Conservation (phyloP, 2,888 invertebrate genomes). For the Rhopalosiphum nymphaeae region DNA sequence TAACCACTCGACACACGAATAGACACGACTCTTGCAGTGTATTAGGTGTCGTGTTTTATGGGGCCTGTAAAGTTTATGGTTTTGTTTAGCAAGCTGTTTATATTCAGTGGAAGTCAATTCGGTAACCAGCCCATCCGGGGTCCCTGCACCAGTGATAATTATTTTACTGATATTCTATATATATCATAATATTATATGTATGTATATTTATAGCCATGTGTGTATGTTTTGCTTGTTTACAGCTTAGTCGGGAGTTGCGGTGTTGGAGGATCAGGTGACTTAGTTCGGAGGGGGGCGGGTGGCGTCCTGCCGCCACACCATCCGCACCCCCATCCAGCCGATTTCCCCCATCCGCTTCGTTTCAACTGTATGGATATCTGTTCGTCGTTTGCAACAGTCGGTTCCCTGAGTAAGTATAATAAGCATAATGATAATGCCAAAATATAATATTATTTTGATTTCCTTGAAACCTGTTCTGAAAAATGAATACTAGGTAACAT, state of each 20-base stretch:
- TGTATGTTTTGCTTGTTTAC: constrained; percentile 66
- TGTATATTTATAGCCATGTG: constrained; percentile 23
- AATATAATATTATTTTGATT: background rate
- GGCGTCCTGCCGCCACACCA: constrained; percentile 73
- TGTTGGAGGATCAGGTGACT: constrained; percentile 66
- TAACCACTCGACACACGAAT: background rate
- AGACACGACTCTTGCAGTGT: background rate
- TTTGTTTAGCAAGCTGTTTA: constrained; percentile 21
- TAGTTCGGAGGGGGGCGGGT: constrained; percentile 69
- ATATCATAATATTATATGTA: background rate
- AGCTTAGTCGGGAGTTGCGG: constrained; percentile 68
- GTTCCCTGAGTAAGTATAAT: constrained; percentile 57
- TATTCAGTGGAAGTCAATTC: background rate
- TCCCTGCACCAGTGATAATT: background rate
- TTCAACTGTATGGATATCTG: constrained; percentile 70
- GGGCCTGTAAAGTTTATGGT: background rate
- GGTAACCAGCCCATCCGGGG: background rate
- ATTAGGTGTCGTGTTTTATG: constrained; percentile 10
- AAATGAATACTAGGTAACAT: background rate
- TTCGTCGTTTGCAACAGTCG: constrained; percentile 61
- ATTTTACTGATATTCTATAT: background rate
- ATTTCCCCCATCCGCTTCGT: constrained; percentile 77
- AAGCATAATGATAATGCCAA: background rate
- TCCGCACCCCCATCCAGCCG: constrained; percentile 74
- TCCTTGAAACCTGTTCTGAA: background rate